Evolutionary conservation across 2,113 vertebrate species (phyloP).

Genomic region (Xenopus laevis): DNA sequence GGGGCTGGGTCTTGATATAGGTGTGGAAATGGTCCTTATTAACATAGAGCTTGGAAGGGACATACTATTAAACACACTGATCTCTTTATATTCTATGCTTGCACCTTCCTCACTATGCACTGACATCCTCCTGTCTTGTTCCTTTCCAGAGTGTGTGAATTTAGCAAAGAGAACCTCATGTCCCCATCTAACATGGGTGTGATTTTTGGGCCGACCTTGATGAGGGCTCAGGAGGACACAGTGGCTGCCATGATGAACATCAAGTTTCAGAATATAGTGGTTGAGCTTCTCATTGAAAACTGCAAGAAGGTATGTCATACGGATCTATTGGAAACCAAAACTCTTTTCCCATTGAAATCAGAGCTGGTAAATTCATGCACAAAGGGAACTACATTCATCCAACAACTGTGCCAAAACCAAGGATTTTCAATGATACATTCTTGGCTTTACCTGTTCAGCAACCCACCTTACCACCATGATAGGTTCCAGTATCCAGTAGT

Average conservation of each 20-base stretch:
- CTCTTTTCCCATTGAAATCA: too few species aligned
- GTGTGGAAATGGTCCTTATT: too few species aligned
- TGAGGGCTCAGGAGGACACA: conserved; percentile 89
- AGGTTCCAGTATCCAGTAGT: too few species aligned
- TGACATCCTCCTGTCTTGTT: not conserved
- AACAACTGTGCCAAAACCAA: too few species aligned
- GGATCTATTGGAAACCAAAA: not conserved
- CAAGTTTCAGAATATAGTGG: conserved; percentile 96
- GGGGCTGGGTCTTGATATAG: too few species aligned
- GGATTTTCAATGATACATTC: too few species aligned
- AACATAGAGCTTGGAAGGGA: too few species aligned
- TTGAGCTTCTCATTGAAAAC: conserved; percentile 93
- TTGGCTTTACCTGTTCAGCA: too few species aligned
- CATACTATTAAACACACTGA: too few species aligned
- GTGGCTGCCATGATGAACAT: conserved; percentile 98
- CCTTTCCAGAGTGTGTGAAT: conserved; percentile 77
- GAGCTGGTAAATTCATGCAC: too few species aligned
- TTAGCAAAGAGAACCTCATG: conserved; percentile 89
- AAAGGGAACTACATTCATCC: too few species aligned
- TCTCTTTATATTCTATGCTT: not conserved
- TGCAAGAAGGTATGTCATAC: conserved; percentile 75
- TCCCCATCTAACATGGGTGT: conserved; percentile 93
- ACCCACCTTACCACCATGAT: too few species aligned
- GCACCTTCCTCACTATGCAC: not conserved
- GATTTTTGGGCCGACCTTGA: conserved; percentile 91